Evolutionary conservation across 2,797 vertebrate genomes (phyloP).

Genomic region (Amblyopsis hoosieri): DNA sequence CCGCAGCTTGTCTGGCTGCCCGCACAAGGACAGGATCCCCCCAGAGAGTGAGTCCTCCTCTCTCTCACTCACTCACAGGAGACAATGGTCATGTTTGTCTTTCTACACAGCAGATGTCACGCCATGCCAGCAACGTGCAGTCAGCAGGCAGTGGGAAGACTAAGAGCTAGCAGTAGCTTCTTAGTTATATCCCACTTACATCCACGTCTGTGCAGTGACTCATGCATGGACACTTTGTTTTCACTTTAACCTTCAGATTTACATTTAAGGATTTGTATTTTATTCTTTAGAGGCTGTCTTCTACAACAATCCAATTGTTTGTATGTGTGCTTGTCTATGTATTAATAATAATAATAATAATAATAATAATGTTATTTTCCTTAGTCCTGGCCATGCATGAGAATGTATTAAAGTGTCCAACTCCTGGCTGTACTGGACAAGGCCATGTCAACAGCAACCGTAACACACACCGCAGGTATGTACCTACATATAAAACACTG

Average conservation of each 20-base stretch:
- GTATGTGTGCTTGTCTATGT: slow-evolving; percentile 7
- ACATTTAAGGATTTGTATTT: too few relatives aligned
- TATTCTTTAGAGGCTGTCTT: too few relatives aligned
- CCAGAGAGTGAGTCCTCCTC: slow-evolving; percentile 90
- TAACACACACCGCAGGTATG: slow-evolving; percentile 96
- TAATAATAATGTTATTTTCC: slow-evolving; percentile 9
- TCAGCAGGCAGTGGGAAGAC: too few relatives aligned
- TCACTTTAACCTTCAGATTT: too few relatives aligned
- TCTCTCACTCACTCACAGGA: too few relatives aligned
- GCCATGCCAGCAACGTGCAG: too few relatives aligned
- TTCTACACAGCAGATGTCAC: too few relatives aligned
- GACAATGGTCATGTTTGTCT: too few relatives aligned
- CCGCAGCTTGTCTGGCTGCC: slow-evolving; percentile 96
- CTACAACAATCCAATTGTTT: slow-evolving; percentile 12
- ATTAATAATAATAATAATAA: neutral
- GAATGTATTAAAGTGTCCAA: slow-evolving; percentile 97
- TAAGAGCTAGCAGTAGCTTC: too few relatives aligned
- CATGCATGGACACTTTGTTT: too few relatives aligned
- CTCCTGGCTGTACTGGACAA: slow-evolving; percentile 96
- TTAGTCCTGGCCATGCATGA: slow-evolving; percentile 97
- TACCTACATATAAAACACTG: neutral
- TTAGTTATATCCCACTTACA: too few relatives aligned
- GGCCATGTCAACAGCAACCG: slow-evolving; percentile 99
- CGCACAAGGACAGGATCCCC: slow-evolving; percentile 98
- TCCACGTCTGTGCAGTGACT: too few relatives aligned